Conservation (phyloP, 1,140 invertebrate genomes). For the Drosophila mauritiana region DNA sequence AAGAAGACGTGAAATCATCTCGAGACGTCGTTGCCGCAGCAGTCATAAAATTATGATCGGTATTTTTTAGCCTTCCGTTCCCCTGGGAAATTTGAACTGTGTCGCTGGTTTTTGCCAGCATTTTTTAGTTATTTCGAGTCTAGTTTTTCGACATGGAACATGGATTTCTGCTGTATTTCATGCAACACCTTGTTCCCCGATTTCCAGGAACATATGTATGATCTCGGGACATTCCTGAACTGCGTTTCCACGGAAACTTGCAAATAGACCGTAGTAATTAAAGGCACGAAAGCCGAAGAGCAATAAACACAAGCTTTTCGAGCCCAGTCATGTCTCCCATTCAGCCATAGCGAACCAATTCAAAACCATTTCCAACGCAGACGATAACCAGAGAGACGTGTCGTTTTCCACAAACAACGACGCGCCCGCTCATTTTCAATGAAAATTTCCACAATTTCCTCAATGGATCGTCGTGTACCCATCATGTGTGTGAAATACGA, state of each 20-base stretch:
- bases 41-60: slow-evolving; percentile 81
- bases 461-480: slow-evolving; percentile 46
- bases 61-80: slow-evolving; percentile 42
- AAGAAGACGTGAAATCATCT: slow-evolving; percentile 35
- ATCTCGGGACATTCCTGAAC: slow-evolving; percentile 57
- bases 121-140: slow-evolving; percentile 69
- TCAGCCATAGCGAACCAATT: slow-evolving; percentile 3
- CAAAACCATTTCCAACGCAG: slow-evolving; percentile 13
- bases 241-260: slow-evolving; percentile 34
- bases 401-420: slow-evolving; percentile 77
- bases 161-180: slow-evolving; percentile 76
- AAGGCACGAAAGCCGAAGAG: slow-evolving; percentile 12
- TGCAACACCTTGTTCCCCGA: slow-evolving; percentile 66
- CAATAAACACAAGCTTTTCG: slow-evolving; percentile 20
- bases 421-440: slow-evolving; percentile 64
- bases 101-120: slow-evolving; percentile 52
- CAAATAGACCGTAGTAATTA: slow-evolving; percentile 31
- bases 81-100: slow-evolving; percentile 72
- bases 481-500: slow-evolving; percentile 64
- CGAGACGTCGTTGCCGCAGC: slow-evolving; percentile 9
- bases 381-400: slow-evolving; percentile 57
- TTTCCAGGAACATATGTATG: slow-evolving; percentile 34
- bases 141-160: slow-evolving; percentile 70
- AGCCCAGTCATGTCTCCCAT: slow-evolving; percentile 23
- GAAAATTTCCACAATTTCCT: slow-evolving; percentile 70